Percentiles rank a stretch among this genome's conserved stretches.
These are phyloP conservation scores for Crambe crambe DNA, from an alignment of 37 sponge, comb jelly and placozoan species.

Conservation along the genomic window DNA sequence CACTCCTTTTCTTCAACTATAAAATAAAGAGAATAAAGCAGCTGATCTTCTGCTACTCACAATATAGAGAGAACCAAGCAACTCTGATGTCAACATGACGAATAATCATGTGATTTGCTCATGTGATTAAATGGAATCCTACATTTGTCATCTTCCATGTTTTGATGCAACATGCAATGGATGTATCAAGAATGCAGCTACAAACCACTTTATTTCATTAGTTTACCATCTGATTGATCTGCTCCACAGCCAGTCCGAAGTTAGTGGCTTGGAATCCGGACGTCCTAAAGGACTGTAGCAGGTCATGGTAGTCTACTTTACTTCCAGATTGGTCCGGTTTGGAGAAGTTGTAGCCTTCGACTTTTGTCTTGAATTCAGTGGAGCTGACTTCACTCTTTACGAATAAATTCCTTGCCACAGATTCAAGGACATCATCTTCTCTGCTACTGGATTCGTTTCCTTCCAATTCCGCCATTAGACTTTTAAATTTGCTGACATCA, in stretches of 20 bases:
- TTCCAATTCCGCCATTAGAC: no score
- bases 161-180: no score
- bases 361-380: conserved; percentile 48
- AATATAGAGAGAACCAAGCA: not conserved
- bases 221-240: conserved; percentile 81
- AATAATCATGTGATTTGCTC: no score
- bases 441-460: no score
- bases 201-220: not conserved
- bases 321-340: conserved; percentile 12
- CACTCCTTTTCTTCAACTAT: conserved; percentile 60
- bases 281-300: conserved; percentile 80
- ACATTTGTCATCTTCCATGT: no score
- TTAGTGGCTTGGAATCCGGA: conserved; percentile 98
- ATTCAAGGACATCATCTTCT: not conserved
- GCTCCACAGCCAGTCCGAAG: conserved; percentile 89
- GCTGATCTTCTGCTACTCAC: not conserved
- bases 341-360: conserved; percentile 81
- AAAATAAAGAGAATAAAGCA: not conserved
- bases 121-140: no score
- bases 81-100: no score
- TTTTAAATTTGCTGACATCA: no score
- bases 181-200: not conserved
- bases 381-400: conserved; percentile 63
- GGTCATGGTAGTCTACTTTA: conserved; percentile 76
- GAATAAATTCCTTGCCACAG: conserved; percentile 41